Conservation (phyloP, 2,113 vertebrate species). For the Ailurus styani region DNA sequence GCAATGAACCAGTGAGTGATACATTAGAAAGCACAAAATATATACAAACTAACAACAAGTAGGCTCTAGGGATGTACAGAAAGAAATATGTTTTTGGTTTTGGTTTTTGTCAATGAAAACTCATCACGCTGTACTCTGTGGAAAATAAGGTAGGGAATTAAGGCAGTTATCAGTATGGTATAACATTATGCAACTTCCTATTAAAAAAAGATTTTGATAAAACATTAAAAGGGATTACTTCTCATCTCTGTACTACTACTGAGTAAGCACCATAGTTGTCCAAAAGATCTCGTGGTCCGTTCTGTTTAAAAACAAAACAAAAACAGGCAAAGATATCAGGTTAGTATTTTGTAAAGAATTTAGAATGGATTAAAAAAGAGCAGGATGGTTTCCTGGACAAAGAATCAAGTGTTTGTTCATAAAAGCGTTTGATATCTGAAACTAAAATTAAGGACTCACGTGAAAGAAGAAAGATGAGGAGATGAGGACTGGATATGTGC, state of each 20-base stretch:
- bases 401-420: background rate
- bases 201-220: background rate
- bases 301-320: constrained; percentile 33
- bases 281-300: constrained; percentile 15
- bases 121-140: background rate
- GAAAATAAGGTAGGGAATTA: background rate
- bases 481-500: background rate
- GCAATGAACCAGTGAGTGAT: background rate
- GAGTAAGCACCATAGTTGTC: background rate
- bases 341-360: constrained; percentile 5
- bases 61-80: background rate
- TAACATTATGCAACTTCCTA: background rate
- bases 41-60: background rate
- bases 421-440: background rate
- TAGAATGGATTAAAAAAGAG: background rate
- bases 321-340: background rate
- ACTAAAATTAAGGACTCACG: background rate
- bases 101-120: background rate
- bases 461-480: background rate
- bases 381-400: background rate
- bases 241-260: background rate
- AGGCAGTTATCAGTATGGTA: background rate
- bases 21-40: background rate
- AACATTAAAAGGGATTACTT: background rate
- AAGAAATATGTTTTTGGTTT: background rate